phyloP scores from a whole-genome alignment of 2,888 invertebrate genomes.

The Pandemis corylana region DNA sequence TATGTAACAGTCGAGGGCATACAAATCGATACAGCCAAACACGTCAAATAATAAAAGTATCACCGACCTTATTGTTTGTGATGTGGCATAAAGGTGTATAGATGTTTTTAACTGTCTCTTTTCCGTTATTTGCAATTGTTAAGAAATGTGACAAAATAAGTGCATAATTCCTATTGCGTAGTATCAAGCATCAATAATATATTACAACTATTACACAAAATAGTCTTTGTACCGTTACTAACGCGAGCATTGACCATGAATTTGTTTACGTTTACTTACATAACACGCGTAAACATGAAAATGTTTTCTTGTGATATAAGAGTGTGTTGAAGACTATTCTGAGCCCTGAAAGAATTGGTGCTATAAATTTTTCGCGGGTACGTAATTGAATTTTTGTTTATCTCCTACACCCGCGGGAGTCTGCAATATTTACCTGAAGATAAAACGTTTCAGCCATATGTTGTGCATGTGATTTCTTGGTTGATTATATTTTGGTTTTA shows the following conservation, averaged over 20 bases:
- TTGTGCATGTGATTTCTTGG: conserved; percentile 5
- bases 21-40: too few species aligned
- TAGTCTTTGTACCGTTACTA: conserved; percentile 12
- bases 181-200: too few species aligned
- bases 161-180: too few species aligned
- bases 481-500: background rate
- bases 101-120: too few species aligned
- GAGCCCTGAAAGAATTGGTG: conserved; percentile 23
- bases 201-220: background rate
- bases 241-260: conserved; percentile 6
- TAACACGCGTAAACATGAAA: conserved; percentile 15
- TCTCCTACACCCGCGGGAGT: conserved; percentile 11
- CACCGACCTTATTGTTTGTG: too few species aligned
- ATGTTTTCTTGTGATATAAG: conserved; percentile 12
- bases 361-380: conserved; percentile 27
- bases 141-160: too few species aligned
- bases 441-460: conserved; percentile 23
- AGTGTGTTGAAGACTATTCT: conserved; percentile 11
- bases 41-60: too few species aligned
- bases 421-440: conserved; percentile 24
- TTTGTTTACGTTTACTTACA: background rate
- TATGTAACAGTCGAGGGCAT: too few species aligned
- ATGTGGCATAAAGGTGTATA: too few species aligned
- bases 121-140: too few species aligned
- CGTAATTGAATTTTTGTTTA: conserved; percentile 35